Base-by-base conservation (phyloP, 2,113 vertebrate genomes). In the Pristiophorus japonicus region DNA sequence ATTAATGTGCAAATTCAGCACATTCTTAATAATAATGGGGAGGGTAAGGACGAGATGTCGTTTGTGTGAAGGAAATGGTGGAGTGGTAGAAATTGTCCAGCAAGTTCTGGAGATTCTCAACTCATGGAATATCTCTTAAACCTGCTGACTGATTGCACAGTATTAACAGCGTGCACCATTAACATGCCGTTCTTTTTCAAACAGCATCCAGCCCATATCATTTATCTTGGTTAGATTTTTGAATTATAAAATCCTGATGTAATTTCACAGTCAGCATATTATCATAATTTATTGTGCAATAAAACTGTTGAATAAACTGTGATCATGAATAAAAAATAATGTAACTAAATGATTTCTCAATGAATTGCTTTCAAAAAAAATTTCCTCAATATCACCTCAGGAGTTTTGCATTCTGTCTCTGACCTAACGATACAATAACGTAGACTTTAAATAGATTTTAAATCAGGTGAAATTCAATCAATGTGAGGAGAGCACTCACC, bases 161-260 rank as follows among this genome's bases (percentile, higher is more conserved):
- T 87, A 87, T 51, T 30, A 51, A 51, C 55, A n/a, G 30, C 4
- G 16, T 90, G 55, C 27, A 8, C 12, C 4, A 62, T 59, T 90
- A 34, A 34, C 55, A 90, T 90, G 87, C 51, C 59, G 3, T 62
- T 62, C 62, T 91, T 91, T 70, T 91, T 62, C 12, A 27, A 62
- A 62, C 30, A n/a, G 34, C 55, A 11, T 62, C 0, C 87, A 90
- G 87, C 30, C 73, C 73, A 16, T 5, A 62, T 0, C 34, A 59
- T 18, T 91, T 91, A 62, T 91, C 30, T 62, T 62, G 30, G 62
- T 62, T 90, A 90, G 30, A 62, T 59, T 91, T 62, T 34, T 90
- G 51, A 90, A 90, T 75, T n/a, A 75, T 59, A 30, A 59, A 90
- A 90, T 27, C 27, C 85, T 90, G 85, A 90, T 90, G 51, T 34